These are phyloP conservation scores for Mesorhabditis belari DNA, from an alignment of 2,888 invertebrate genomes.

Conservation along the genomic window DNA sequence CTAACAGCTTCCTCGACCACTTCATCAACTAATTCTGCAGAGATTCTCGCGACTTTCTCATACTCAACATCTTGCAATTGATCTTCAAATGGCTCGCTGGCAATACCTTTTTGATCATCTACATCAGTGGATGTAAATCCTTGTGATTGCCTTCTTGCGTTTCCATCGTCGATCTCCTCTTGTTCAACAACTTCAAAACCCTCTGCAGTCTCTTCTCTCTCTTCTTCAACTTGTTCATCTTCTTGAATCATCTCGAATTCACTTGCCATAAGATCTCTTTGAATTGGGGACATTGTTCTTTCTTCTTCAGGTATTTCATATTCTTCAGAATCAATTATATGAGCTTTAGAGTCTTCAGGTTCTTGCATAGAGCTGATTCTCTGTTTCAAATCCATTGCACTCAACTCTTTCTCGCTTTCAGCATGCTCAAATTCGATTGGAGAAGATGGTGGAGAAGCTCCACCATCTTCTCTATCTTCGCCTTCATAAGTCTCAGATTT, in stretches of 20 bases:
- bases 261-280: neutral
- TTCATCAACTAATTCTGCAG: slow-evolving; percentile 20
- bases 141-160: too few species aligned
- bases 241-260: neutral
- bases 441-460: too few species aligned
- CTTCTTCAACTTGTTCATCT: neutral
- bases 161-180: neutral
- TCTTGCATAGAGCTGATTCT: too few species aligned
- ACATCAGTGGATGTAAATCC: too few species aligned
- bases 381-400: too few species aligned
- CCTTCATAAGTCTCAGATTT: slow-evolving; percentile 3
- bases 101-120: too few species aligned
- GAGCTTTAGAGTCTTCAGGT: neutral
- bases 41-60: slow-evolving; percentile 21
- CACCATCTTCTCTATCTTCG: too few species aligned
- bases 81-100: too few species aligned
- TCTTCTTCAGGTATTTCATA: neutral
- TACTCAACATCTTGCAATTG: neutral
- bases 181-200: neutral
- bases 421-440: too few species aligned
- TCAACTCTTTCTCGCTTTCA: too few species aligned
- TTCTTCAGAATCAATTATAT: slow-evolving; percentile 1
- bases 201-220: neutral
- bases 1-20: slow-evolving; percentile 25
- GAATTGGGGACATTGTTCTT: slow-evolving; percentile 9